Conservation (phyloP, 2,888 invertebrate species). For the Drosophila anomalata region DNA sequence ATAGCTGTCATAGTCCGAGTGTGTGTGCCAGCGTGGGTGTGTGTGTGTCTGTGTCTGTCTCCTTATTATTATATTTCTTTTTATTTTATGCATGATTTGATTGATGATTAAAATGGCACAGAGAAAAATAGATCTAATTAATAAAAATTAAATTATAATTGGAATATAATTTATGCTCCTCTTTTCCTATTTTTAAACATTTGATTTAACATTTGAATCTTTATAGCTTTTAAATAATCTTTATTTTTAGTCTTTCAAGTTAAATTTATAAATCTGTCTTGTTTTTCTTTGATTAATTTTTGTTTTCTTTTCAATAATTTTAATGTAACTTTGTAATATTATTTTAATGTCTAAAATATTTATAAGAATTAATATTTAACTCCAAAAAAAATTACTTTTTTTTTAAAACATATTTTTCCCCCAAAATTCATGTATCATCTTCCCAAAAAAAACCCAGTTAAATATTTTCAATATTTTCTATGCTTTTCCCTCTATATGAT, state of each 20-base stretch:
- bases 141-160: background rate
- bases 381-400: background rate
- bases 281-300: no score
- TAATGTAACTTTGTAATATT: background rate
- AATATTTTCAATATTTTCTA: no score
- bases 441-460: background rate
- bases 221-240: no score
- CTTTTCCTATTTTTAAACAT: no score
- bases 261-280: no score
- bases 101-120: conserved; percentile 15
- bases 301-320: no score
- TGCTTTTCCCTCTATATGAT: background rate
- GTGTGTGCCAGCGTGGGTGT: conserved; percentile 13
- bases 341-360: background rate
- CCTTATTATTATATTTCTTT: background rate
- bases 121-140: conserved; percentile 4
- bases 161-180: no score
- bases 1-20: conserved; percentile 21
- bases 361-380: background rate
- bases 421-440: background rate
- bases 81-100: conserved; percentile 24
- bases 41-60: conserved; percentile 7
- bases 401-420: no score
- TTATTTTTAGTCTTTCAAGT: no score
- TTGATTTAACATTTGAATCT: no score